These are phyloP conservation scores for Hirtodrosophila histrioides DNA, from an alignment of 2,888 invertebrate genomes.

Conservation along the genomic window DNA sequence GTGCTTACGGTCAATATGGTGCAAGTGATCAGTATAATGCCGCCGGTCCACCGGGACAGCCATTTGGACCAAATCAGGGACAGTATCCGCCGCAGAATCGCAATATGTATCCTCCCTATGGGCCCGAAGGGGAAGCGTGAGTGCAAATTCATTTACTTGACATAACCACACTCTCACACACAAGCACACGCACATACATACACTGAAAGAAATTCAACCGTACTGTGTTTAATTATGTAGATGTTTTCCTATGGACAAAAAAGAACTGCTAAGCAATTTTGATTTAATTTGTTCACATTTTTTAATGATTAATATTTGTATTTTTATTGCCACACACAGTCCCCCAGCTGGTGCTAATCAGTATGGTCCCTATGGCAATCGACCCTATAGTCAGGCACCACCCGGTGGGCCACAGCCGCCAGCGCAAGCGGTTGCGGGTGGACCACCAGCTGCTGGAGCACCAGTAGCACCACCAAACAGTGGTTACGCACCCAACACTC, in stretches of 20 bases:
- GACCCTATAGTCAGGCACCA: conserved; percentile 84
- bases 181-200: conserved; percentile 22
- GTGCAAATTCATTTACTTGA: conserved; percentile 59
- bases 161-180: conserved; percentile 14
- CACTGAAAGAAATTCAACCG: conserved; percentile 33
- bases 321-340: conserved; percentile 43
- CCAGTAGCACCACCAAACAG: conserved; percentile 84
- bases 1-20: conserved; percentile 88
- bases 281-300: background rate
- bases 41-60: conserved; percentile 85
- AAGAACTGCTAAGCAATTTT: background rate
- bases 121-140: conserved; percentile 89
- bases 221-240: conserved; percentile 34
- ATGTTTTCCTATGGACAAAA: background rate
- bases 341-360: conserved; percentile 84
- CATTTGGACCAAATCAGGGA: conserved; percentile 87
- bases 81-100: conserved; percentile 89
- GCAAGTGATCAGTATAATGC: conserved; percentile 87
- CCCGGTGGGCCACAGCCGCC: conserved; percentile 85
- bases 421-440: conserved; percentile 83
- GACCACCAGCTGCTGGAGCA: conserved; percentile 82
- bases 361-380: conserved; percentile 83
- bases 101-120: conserved; percentile 92
- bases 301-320: background rate
- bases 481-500: conserved; percentile 84